Base-by-base conservation (phyloP, 2,888 invertebrate species). In the Zaprionus bogoriensis region DNA sequence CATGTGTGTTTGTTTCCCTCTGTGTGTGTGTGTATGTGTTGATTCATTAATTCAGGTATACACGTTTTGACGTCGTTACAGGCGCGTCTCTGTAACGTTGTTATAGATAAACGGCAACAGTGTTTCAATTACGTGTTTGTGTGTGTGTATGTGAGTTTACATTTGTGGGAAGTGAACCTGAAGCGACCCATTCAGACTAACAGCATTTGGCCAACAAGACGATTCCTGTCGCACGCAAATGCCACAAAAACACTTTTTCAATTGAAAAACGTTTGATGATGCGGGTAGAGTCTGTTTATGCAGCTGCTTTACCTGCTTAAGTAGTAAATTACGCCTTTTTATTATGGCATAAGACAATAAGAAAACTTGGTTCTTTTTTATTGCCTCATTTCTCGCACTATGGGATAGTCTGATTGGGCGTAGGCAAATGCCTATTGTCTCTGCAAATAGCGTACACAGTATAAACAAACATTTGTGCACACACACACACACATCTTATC, bases 31-130 rank as follows among this genome's bases (percentile, higher is more conserved):
- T 57, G n/a, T 66, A 57, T 73, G 27, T 67, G 55, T 72, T 66
- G 50, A 82, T 82, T 79, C 67, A 79, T 74, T 69, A 71, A 78
- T 67, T 66, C 63, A 74, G 70, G 76, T 79, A 70, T 65, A 64
- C 58, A 52, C 58, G 55, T 69, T 74, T 68, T 50, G 27, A 62
- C 38, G 30, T 50, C 12, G 52, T 36, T 66, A n/a, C 42, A 48
- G 10, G 10, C 44, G 32, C 52, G 36, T 46, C 32, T 27, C 22
- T 25, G 19, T 66, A 45, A 38, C 20, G 12, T 42, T 27, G 10
- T 30, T 30, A 32, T 20, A 46, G 27, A 38, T 10, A 57, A 45
- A 27, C 27, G 28, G 38, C 44, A 52, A 52, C 30, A 51, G 28
- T 36, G 30, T 23, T 39, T 23, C 4, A 27, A 45, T 30, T 30